Conservation (phyloP, 1,140 invertebrate genomes). For the Coenobita brevimanus region DNA sequence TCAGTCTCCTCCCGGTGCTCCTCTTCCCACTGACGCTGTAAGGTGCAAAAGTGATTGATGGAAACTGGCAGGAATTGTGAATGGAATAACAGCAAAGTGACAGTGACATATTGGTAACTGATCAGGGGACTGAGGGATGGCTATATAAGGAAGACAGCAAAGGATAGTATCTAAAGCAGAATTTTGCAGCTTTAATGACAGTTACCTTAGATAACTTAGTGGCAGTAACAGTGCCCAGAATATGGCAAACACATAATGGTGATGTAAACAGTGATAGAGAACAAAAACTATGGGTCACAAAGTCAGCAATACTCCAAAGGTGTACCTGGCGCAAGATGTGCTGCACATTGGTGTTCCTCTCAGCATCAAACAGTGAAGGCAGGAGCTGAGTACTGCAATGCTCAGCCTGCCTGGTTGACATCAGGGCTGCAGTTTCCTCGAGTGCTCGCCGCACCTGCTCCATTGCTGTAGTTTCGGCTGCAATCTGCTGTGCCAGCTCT, state of each 20-base stretch:
- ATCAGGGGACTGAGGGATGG: neutral
- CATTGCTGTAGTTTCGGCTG: conserved; percentile 31
- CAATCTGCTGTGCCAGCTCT: conserved; percentile 31
- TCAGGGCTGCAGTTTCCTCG: conserved; percentile 38
- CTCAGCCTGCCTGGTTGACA: conserved; percentile 1
- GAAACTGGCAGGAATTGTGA: too few species aligned
- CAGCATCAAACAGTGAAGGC: conserved; percentile 39
- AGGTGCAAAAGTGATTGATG: neutral
- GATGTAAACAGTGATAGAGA: too few species aligned
- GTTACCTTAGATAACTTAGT: too few species aligned
- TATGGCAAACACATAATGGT: too few species aligned
- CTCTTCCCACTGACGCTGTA: conserved; percentile 42
- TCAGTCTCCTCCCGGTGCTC: conserved; percentile 40
- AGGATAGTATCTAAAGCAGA: too few species aligned
- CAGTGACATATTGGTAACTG: too few species aligned
- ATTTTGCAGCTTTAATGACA: too few species aligned
- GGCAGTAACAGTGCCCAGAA: too few species aligned
- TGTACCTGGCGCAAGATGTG: conserved; percentile 47
- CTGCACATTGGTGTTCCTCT: conserved; percentile 46
- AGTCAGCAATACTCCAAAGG: too few species aligned
- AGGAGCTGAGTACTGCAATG: conserved; percentile 21
- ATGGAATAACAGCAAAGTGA: too few species aligned
- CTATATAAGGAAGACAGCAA: too few species aligned
- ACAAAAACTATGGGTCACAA: too few species aligned
- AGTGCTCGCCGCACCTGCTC: conserved; percentile 38